Conservation (phyloP, 2,888 invertebrate genomes). For the Caprella mutica region DNA sequence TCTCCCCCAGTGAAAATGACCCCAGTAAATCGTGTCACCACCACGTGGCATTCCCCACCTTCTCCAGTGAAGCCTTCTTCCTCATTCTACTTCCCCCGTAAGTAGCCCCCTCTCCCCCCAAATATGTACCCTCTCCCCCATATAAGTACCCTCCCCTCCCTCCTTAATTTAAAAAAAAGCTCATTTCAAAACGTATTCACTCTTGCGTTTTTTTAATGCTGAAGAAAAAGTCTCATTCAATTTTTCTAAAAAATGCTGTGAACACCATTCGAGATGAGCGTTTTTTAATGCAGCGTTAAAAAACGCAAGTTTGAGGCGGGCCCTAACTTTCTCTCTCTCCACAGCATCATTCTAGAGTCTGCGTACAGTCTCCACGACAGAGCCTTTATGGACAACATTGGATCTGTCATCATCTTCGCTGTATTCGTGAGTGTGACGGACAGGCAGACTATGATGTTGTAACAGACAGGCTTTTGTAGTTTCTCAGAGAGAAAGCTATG, state of each 20-base stretch:
- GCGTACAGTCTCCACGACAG: conserved; percentile 48
- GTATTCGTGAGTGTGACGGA: conserved; percentile 45
- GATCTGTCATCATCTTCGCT: conserved; percentile 47
- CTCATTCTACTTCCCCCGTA: conserved; percentile 47
- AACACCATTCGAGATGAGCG: not conserved
- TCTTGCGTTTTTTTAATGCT: too few species aligned
- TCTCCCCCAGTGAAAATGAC: conserved; percentile 6
- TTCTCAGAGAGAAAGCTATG: too few species aligned
- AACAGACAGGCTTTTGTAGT: too few species aligned
- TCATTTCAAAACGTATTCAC: too few species aligned
- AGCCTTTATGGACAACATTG: conserved; percentile 47
- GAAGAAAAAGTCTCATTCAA: too few species aligned
- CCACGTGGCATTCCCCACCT: conserved; percentile 31
- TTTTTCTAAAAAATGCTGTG: conserved; percentile 46
- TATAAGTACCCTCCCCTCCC: not conserved
- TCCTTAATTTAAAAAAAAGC: too few species aligned
- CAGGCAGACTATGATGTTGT: too few species aligned
- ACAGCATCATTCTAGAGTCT: conserved; percentile 47
- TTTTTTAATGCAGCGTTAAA: not conserved
- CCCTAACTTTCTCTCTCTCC: conserved; percentile 24
- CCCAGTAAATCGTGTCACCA: not conserved
- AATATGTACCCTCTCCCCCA: not conserved
- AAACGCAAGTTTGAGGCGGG: not conserved
- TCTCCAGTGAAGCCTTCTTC: conserved; percentile 45
- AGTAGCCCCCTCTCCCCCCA: too few species aligned